Conservation (phyloP, 2,888 invertebrate species). For the Cephus spinipes region DNA sequence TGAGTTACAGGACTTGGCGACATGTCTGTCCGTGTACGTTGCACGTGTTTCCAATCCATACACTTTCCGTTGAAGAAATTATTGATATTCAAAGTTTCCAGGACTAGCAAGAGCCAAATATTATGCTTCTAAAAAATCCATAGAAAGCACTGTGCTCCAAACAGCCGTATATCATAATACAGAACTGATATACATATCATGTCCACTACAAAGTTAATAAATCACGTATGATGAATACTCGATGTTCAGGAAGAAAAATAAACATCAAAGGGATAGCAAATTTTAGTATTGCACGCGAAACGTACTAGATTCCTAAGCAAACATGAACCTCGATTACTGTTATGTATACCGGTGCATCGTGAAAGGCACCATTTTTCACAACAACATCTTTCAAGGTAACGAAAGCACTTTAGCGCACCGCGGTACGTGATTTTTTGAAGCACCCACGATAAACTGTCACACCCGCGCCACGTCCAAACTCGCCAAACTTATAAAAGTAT, state of each 20-base stretch:
- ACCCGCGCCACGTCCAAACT: neutral
- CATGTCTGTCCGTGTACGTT: slow-evolving; percentile 34
- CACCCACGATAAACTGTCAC: neutral
- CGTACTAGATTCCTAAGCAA: neutral
- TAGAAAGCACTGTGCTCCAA: neutral
- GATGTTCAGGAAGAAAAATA: neutral
- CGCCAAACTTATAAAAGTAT: neutral
- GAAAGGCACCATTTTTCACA: neutral
- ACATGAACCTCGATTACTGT: neutral
- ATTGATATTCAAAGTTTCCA: neutral
- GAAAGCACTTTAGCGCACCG: neutral
- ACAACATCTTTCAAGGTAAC: neutral
- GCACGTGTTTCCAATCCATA: slow-evolving; percentile 31
- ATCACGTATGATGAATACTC: neutral
- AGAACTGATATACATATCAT: neutral
- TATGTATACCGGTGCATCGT: neutral
- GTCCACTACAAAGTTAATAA: neutral
- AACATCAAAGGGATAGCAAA: neutral
- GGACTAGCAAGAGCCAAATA: neutral
- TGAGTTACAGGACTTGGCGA: slow-evolving; percentile 39
- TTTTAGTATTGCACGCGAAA: neutral
- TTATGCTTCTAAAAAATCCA: neutral
- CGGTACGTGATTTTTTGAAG: neutral
- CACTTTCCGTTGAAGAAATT: slow-evolving; percentile 9
- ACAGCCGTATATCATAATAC: neutral